phyloP scores from a whole-genome alignment of 2,113 vertebrate species.

The Paramisgurnus dabryanus region DNA sequence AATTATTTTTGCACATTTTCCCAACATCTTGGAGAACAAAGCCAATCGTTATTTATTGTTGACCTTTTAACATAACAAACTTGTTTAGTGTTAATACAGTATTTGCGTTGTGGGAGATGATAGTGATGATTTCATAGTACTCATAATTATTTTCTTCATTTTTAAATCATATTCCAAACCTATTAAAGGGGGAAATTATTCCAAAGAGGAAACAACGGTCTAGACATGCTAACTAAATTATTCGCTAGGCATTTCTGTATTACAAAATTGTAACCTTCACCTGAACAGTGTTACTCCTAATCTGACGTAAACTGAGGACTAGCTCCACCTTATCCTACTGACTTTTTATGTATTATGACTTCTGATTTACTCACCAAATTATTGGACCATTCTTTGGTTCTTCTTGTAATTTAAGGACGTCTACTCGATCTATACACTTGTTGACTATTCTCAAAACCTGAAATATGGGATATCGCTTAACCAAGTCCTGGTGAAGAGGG shows the following conservation, averaged over 20 bases:
- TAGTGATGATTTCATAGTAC: not conserved
- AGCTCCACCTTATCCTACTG: not conserved
- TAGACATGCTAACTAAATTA: conserved; percentile 2
- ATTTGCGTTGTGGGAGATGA: conserved; percentile 21
- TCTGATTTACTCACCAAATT: conserved; percentile 51
- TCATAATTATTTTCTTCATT: conserved; percentile 17
- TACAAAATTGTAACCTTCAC: not conserved
- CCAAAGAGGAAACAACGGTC: not conserved
- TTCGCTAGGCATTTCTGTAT: conserved; percentile 3
- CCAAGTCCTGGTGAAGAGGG: conserved; percentile 49
- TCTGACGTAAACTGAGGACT: not conserved
- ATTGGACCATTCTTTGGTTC: not conserved
- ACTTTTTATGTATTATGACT: conserved; percentile 26
- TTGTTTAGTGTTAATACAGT: conserved; percentile 14
- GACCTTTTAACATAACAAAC: conserved; percentile 2
- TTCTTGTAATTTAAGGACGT: not conserved
- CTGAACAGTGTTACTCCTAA: not conserved
- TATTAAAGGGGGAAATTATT: not conserved
- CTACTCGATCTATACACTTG: not conserved
- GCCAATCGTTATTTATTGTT: conserved; percentile 37
- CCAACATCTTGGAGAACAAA: conserved; percentile 35
- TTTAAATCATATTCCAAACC: conserved; percentile 4
- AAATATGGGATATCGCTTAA: not conserved
- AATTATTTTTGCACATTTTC: conserved; percentile 29
- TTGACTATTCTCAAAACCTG: not conserved